Evolutionary conservation across 2,888 invertebrate genomes (phyloP), one percentile per base, ranked within the genome.

Genomic region (Synergus japonicus): DNA sequence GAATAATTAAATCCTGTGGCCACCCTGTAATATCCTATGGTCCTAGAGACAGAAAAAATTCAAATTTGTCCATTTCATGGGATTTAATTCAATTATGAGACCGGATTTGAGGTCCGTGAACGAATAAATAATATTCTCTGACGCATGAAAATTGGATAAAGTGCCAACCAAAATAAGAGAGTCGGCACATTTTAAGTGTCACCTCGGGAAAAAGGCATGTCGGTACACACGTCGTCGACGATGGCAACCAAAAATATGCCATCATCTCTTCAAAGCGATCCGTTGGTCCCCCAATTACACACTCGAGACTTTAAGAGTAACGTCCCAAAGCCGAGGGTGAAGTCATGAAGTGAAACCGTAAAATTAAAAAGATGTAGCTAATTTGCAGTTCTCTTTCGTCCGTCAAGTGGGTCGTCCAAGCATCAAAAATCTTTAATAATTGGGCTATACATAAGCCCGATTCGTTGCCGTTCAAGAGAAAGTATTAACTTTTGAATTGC

Each of bases 301-400:
- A 54, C 63, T 60, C 78, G 80, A 77, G 43, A 76, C 60, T 13
- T 37, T 22, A 41, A 63, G 78, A 79, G 69, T 46, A 69, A 69
- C 73, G 37, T 49, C n/a, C 73, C 37, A 29, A 37, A 54, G 73
- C 54, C 15, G 37, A 73, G 73, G 73, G 69, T 69, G 46, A 69
- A 69, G 15, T 73, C 46, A 43, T 84, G 81, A 84, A 86, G 86
- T 86, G 87, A 86, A 86, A 87, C 86, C 85, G 84, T 86, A 85
- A 87, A 87, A 87, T 88, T 88, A 88, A 86, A 85, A 86, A 83
- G 86, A 87, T 85, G 84, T 82, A 84, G 85, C 84, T 86, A 86
- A 87, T 87, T 87, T 86, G 86, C 84, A 81, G 83, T 85, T 82
- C 81, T 83, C 80, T 82, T 77, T 81, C 78, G 63, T 41, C 64